A percentile compares a stretch with the other conserved stretches of the same genome.
Conservation (phyloP, 2,888 invertebrate species). For the Capitulum mitella region DNA sequence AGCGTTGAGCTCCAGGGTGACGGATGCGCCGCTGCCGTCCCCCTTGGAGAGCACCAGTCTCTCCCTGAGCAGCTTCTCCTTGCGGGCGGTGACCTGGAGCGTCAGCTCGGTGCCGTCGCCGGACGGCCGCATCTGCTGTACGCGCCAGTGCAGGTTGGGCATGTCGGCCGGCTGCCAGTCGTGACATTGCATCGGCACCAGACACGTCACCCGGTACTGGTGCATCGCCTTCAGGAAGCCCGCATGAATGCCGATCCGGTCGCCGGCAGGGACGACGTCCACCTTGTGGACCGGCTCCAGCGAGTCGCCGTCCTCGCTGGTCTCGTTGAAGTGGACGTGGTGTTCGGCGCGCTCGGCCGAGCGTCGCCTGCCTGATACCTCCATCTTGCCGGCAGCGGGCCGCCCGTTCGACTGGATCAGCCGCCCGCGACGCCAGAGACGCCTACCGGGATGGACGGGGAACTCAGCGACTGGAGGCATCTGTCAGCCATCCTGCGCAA, state of each 20-base stretch:
- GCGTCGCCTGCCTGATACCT: background rate
- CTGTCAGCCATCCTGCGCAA: too few species aligned
- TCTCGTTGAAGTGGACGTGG: conserved; percentile 15
- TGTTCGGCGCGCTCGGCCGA: background rate
- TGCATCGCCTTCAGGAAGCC: conserved; percentile 22
- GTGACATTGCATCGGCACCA: background rate
- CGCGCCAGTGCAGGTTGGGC: conserved; percentile 15
- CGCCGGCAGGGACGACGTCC: background rate
- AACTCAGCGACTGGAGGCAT: too few species aligned
- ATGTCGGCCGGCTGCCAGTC: conserved; percentile 4
- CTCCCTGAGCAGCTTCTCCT: conserved; percentile 15
- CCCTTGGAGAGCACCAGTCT: background rate
- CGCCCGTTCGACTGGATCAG: background rate
- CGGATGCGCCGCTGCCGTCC: background rate
- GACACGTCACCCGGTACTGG: conserved; percentile 7
- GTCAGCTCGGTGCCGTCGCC: conserved; percentile 13
- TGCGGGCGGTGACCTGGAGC: background rate
- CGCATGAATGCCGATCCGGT: conserved; percentile 10
- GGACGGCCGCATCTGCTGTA: background rate
- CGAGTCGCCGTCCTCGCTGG: conserved; percentile 5
- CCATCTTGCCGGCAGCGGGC: background rate
- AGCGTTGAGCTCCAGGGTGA: conserved; percentile 10
- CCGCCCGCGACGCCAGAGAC: background rate
- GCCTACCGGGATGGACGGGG: too few species aligned
- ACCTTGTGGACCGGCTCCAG: background rate